Evolutionary conservation across 2,888 invertebrate genomes (phyloP), one percentile per base, ranked within the genome.

Genomic region (Sthenelais limicola): DNA sequence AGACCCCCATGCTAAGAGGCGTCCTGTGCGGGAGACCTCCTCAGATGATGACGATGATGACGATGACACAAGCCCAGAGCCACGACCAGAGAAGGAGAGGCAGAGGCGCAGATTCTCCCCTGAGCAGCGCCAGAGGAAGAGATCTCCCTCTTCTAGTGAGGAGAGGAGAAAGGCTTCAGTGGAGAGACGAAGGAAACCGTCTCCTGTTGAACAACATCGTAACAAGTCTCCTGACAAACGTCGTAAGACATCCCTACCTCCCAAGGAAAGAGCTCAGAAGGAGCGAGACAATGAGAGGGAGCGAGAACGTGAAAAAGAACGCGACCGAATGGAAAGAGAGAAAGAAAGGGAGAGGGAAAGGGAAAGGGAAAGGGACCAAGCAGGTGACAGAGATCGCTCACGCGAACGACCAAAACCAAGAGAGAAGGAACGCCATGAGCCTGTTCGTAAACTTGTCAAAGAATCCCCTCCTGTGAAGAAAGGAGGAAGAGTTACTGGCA

Each of bases 361-460:
- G 21, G 69, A 69, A 21, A 51, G 69, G 38, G 69, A 52, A 26
- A 69, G 43, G n/a, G 69, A 69, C n/a, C 47, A n/a, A 43, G 48
- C 35, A 43, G 26, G 18, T 12, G 47, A 43, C 12, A 43, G 47
- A 43, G 47, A 43, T 12, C n/a, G 66, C 18, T 35, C 35, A 28
- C 35, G 66, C 18, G 66, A 67, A 21, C 43, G 43, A 26, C 18
- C 30, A 12, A 24, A 48, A 7, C 26, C 5, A 1, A 24, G 67
- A 7, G 67, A 67, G n/a, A 67, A 49, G 32, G 67, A 67, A n/a
- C 28, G 67, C 26, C 48, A 47, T 3, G 67, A 67, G 28, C 28
- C 21, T 7, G 32, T 43, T 2, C 9, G 67, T 9, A 30, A 43
- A 43, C 30, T 12, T 21, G 7, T n/a, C 7, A 62, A 62, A 24